Conservation (phyloP, 2,797 vertebrate genomes). For the Macropus fuliginosus region DNA sequence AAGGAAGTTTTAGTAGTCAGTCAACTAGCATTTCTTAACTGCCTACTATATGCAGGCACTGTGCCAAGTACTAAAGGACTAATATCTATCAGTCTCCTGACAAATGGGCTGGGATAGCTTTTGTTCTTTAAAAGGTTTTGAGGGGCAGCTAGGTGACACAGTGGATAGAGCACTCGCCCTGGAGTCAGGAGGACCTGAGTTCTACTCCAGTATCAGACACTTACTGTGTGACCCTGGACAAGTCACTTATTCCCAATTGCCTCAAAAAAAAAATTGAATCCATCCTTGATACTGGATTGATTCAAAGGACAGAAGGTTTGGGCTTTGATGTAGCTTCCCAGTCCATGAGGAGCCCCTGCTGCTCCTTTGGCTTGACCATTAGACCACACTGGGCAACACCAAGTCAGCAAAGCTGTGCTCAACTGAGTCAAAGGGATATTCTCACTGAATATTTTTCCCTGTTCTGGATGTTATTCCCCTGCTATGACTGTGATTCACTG, state of each 20-base stretch:
- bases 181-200: neutral
- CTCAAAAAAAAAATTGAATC: neutral
- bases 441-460: neutral
- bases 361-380: neutral
- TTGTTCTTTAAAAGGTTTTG: neutral
- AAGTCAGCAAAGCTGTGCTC: neutral
- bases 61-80: neutral
- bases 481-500: neutral
- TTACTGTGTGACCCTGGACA: neutral
- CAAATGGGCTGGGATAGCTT: neutral
- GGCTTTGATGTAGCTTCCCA: neutral
- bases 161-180: neutral
- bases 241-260: neutral
- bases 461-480: neutral
- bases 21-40: neutral
- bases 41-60: neutral
- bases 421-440: neutral
- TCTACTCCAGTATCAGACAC: neutral
- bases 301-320: neutral
- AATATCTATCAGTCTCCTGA: neutral
- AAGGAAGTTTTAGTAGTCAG: neutral
- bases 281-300: neutral
- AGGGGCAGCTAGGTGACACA: neutral
- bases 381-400: neutral
- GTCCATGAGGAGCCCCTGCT: neutral